Evolutionary conservation across 1,140 invertebrate genomes (phyloP), one percentile per base, ranked within the genome.

Genomic region (Bursaphelenchus mucronatus): DNA sequence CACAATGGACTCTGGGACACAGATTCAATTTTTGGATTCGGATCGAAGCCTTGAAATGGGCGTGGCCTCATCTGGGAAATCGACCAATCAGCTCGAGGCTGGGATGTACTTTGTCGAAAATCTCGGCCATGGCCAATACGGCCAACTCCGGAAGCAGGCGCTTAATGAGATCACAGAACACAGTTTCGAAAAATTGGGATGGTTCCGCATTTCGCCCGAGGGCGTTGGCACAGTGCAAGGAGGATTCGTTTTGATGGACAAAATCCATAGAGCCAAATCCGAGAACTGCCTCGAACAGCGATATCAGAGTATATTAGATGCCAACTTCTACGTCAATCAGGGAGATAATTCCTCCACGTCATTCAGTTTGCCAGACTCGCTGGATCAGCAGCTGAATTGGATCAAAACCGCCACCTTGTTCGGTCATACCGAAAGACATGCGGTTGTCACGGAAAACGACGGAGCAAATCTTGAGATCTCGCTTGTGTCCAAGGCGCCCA

Each of bases 31-130:
- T 8, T 40, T 66, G 65, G 66, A 67, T 41, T 19, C 66, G 6
- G 17, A 41, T 3, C 43, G 40, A 19, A 57, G 55, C 13, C 17
- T 68, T 6, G 52, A 67, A 53, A 44, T 67, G n/a, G 44, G 17
- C n/a, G 43, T 67, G 13, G 50, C 49, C 6, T 54, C 66, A 0
- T 13, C 45, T 2, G 65, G 66, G 19, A 41, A 56, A 55, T 21
- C 51, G 15, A 45, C 40, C 9, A 64, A 57, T 45, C 61, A 64
- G 56, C 50, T 73, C 8, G 71, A 71, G n/a, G 15, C 71, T 10
- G 71, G 62, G 0, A 72, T 75, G 63, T 73, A 73, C 59, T 73
- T 74, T 64, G 71, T 62, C 11, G 71, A 73, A 58, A 73, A 64
- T 44, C 11, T 47, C 15, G 40, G 13, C 8, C 54, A 64, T 46